Percentiles rank a stretch among this genome's conserved stretches.
phyloP scores from a whole-genome alignment of 2,888 invertebrate genomes.

The Bugulina stolonifera region DNA sequence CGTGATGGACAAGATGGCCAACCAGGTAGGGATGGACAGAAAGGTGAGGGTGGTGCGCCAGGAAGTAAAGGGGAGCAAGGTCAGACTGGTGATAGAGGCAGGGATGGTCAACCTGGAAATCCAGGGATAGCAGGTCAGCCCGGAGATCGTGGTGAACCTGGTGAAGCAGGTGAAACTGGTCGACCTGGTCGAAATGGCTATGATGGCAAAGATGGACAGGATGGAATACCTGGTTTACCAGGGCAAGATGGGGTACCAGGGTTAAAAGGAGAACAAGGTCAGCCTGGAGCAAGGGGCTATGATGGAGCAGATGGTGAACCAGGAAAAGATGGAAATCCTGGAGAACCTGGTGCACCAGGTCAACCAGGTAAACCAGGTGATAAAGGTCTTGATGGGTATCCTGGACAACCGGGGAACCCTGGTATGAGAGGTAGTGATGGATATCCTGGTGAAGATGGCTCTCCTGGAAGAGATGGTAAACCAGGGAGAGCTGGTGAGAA shows the following conservation, averaged over 20 bases:
- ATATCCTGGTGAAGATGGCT: background rate
- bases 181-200: background rate
- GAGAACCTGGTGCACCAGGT: conserved; percentile 27
- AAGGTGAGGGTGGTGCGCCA: conserved; percentile 27
- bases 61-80: conserved; percentile 28
- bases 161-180: conserved; percentile 21
- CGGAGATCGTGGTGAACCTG: conserved; percentile 23
- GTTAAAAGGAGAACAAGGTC: background rate
- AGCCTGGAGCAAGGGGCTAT: conserved; percentile 27
- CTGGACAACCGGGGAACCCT: conserved; percentile 26
- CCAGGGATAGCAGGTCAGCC: conserved; percentile 19
- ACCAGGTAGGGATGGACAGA: conserved; percentile 12
- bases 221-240: conserved; percentile 9
- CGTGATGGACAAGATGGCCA: conserved; percentile 28
- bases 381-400: background rate
- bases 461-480: background rate
- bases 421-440: conserved; percentile 3
- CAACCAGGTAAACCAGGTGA: background rate
- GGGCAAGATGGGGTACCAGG: conserved; percentile 19
- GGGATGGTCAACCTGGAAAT: conserved; percentile 8
- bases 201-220: conserved; percentile 11
- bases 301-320: background rate
- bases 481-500: conserved; percentile 17
- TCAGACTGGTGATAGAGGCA: conserved; percentile 15
- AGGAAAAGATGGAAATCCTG: conserved; percentile 18